A percentile compares a stretch with the other conserved stretches of the same genome.
phyloP scores from a whole-genome alignment of 2,113 vertebrate genomes.

The Coreoperca whiteheadi region DNA sequence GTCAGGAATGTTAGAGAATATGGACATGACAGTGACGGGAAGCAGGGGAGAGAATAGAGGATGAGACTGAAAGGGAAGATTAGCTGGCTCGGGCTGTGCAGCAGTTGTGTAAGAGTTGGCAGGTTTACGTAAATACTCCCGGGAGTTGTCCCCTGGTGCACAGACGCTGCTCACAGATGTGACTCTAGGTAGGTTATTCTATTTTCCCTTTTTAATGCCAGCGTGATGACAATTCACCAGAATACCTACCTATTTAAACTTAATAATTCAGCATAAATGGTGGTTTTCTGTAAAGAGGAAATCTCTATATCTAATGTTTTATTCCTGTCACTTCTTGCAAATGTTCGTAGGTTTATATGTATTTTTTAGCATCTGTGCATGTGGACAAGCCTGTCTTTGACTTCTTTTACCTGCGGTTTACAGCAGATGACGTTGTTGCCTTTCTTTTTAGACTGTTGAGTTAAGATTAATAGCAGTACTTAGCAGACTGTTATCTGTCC shows the following conservation, averaged over 20 bases:
- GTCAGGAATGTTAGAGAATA: neutral
- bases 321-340: neutral
- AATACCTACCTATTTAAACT: neutral
- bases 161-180: slow-evolving; percentile 65
- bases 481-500: neutral
- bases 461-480: neutral
- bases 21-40: slow-evolving; percentile 31
- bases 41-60: slow-evolving; percentile 50
- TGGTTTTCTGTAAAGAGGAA: neutral
- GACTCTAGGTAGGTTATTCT: slow-evolving; percentile 64
- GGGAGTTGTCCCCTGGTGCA: slow-evolving; percentile 56
- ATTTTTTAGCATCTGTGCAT: neutral
- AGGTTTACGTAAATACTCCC: slow-evolving; percentile 65
- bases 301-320: neutral
- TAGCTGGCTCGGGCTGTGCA: slow-evolving; percentile 32
- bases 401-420: neutral
- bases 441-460: neutral
- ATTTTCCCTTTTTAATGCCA: neutral
- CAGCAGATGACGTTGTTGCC: neutral
- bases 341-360: neutral
- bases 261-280: neutral
- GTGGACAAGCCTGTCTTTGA: neutral
- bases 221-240: neutral
- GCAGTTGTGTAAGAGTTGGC: slow-evolving; percentile 76
- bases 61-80: slow-evolving; percentile 34